A percentile compares a stretch with the other conserved stretches of the same genome.
These are phyloP conservation scores for Athalia circularis DNA, from an alignment of 2,888 invertebrate species.

Conservation along the genomic window DNA sequence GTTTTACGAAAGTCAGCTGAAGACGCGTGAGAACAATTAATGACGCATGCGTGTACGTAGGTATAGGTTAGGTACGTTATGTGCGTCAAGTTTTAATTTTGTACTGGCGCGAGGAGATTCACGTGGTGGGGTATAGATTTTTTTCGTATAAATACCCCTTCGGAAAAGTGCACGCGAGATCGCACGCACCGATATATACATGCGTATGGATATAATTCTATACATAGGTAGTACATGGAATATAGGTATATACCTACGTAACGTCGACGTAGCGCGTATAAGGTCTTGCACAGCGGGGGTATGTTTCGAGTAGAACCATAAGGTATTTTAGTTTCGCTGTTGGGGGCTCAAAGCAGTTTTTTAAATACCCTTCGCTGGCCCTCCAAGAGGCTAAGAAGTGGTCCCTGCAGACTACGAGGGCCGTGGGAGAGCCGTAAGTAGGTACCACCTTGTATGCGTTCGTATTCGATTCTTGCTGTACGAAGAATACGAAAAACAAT, in stretches of 20 bases:
- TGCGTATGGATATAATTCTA: no score
- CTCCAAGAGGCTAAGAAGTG: slow-evolving; percentile 46
- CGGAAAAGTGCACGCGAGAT: slow-evolving; percentile 38
- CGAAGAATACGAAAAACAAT: neutral
- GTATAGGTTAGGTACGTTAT: no score
- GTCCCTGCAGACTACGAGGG: slow-evolving; percentile 32
- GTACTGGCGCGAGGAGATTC: slow-evolving; percentile 10
- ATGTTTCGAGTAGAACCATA: slow-evolving; percentile 45
- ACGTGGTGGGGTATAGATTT: slow-evolving; percentile 33
- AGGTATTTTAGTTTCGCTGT: slow-evolving; percentile 65
- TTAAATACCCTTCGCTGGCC: slow-evolving; percentile 34
- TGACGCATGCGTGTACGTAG: no score
- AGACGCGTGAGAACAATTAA: no score
- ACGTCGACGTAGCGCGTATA: slow-evolving; percentile 17
- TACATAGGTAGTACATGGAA: no score
- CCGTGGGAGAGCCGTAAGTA: slow-evolving; percentile 32
- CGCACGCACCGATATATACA: neutral
- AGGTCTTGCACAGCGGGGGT: slow-evolving; percentile 46
- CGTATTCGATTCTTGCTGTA: slow-evolving; percentile 1
- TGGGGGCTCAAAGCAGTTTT: slow-evolving; percentile 55
- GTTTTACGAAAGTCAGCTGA: no score
- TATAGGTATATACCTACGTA: slow-evolving; percentile 11
- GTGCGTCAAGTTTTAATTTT: slow-evolving; percentile 23
- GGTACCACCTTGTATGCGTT: neutral
- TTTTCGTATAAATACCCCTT: slow-evolving; percentile 38